phyloP scores from a whole-genome alignment of 1,140 invertebrate genomes.

The Aleiodes sp. region DNA sequence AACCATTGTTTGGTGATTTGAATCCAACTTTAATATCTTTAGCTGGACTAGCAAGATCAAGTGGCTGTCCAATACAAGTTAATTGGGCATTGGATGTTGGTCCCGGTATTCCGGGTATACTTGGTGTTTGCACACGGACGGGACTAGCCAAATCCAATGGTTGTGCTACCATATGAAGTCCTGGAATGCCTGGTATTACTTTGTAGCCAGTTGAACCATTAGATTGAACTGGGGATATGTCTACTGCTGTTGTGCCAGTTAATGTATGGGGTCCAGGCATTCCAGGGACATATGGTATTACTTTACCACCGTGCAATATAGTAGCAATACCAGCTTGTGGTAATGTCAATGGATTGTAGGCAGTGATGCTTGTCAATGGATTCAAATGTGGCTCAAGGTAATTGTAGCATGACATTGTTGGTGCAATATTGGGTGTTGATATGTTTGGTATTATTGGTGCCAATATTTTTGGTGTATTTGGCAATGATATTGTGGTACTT shows the following conservation, averaged over 20 bases:
- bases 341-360: constrained; percentile 75
- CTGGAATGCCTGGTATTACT: constrained; percentile 52
- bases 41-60: constrained; percentile 51
- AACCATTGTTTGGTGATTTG: constrained; percentile 38
- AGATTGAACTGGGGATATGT: constrained; percentile 52
- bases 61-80: constrained; percentile 41
- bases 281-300: constrained; percentile 84
- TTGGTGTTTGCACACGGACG: constrained; percentile 42
- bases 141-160: constrained; percentile 58
- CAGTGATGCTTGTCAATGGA: constrained; percentile 70
- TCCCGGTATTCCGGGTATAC: constrained; percentile 37
- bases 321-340: constrained; percentile 57
- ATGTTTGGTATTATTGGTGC: constrained; percentile 69
- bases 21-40: constrained; percentile 47
- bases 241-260: constrained; percentile 55
- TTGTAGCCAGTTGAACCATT: constrained; percentile 49
- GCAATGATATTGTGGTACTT: constrained; percentile 59
- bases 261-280: constrained; percentile 82
- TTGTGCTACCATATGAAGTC: constrained; percentile 51
- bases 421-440: constrained; percentile 69
- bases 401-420: constrained; percentile 56
- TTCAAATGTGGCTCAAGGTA: constrained; percentile 60
- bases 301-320: constrained; percentile 71
- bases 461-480: constrained; percentile 69
- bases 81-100: constrained; percentile 30